Evolutionary conservation across 2,113 vertebrate species (phyloP), one percentile per base, ranked within the genome.

Genomic region (Daphoenositta chrysoptera): DNA sequence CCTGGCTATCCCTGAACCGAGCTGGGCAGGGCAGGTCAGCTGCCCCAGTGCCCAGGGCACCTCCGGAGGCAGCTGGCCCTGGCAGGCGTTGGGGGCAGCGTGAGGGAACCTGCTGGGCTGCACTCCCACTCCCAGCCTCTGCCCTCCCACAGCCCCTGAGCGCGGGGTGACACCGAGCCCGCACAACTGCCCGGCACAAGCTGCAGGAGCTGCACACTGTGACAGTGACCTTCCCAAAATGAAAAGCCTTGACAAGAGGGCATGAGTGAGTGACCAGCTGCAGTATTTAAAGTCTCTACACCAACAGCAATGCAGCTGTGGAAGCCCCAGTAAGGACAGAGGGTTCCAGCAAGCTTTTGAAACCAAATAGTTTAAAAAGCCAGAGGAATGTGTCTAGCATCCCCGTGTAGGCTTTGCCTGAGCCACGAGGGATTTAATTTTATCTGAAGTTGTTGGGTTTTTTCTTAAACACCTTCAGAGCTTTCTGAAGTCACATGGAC

Each of bases 241-340:
- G 30, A 6, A 40, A 12, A 71, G 12, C 37, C 78, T 2, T 24
- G 53, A 16, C 12, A 40, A 3, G 23, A 37, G 50, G 45, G 9
- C 1, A 0, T 2, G 21, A 31, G 27, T 2, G 12, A 44, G 20
- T 1, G 13, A 28, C 4, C 26, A 9, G 35, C 2, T 19, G 60
- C 68, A 48, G 60, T 1, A 7, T 22, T 16, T 18, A 2, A 17
- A 31, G 42, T 4, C 75, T 31, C 24, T 18, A 4, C 39, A 63
- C 15, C 47, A 8, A 11, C 22, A n/a, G 44, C n/a, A 28, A 2
- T 4, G 53, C 58, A 54, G 21, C 39, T 40, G 63, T 48, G 58
- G n/a, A 9, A 26, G 66, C 60, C 13, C 12, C 44, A 13, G 31
- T 26, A 21, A 26, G 24, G 19, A 56, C 30, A 24, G 17, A 21